A percentile compares a stretch with the other conserved stretches of the same genome.
phyloP scores from a whole-genome alignment of 2,888 invertebrate genomes.

The Stratiomys singularior region DNA sequence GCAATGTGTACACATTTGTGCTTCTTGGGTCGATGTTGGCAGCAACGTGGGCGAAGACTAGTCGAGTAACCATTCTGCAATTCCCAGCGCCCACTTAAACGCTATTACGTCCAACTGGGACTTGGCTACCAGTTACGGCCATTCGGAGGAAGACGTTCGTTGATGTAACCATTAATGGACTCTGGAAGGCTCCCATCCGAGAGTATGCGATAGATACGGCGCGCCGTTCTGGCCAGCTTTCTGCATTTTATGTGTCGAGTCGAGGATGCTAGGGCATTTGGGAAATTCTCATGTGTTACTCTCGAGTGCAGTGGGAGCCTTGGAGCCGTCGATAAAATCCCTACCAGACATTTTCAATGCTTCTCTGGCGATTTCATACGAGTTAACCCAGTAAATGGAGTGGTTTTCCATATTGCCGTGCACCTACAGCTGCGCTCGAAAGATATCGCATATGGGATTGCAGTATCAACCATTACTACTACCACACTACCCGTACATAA shows the following conservation, averaged over 20 bases:
- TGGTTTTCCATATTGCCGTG: too few relatives aligned
- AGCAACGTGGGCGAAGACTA: not conserved
- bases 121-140: conserved; percentile 27
- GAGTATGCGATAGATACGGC: not conserved
- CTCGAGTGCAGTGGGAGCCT: too few relatives aligned
- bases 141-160: conserved; percentile 15
- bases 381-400: too few relatives aligned
- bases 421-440: too few relatives aligned
- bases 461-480: too few relatives aligned
- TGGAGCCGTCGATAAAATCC: too few relatives aligned
- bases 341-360: too few relatives aligned
- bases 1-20: not conserved
- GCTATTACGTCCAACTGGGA: conserved; percentile 8
- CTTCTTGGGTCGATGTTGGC: not conserved
- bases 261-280: not conserved
- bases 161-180: not conserved
- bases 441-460: too few relatives aligned
- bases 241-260: not conserved
- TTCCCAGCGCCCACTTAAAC: conserved; percentile 30
- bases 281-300: too few relatives aligned
- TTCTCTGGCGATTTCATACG: too few relatives aligned
- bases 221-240: not conserved
- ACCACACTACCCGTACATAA: too few relatives aligned
- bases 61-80: conserved; percentile 1
- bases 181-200: not conserved